Evolutionary conservation across 2,888 invertebrate species (phyloP), one percentile per base, ranked within the genome.

Genomic region (Apamea monoglypha): DNA sequence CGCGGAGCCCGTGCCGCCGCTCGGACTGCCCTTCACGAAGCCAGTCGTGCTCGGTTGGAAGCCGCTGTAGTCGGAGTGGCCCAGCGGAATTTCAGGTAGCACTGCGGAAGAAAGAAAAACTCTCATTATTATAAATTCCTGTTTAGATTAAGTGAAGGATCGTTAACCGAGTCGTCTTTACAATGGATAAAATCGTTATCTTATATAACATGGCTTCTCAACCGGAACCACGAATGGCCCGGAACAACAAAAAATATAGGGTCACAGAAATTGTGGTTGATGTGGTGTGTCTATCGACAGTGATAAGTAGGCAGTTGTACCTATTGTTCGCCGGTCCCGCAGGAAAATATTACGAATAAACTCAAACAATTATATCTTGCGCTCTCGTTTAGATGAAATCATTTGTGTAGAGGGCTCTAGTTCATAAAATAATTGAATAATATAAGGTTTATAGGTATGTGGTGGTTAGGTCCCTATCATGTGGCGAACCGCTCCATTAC

Each of bases 1-100:
- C 40, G 95, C 94, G 29, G 94, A 88, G 81, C 93, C 92, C 16
- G 96, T 91, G 63, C 93, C 93, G 63, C 93, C 93, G 84, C 93
- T 94, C 1, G 96, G 95, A 78, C 95, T 96, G 88, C 96, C 94
- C 84, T 96, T 97, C 74, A 93, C 91, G 92, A 93, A 97, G 84
- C 94, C 90, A 4, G 97, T 91, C 10, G 94, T 91, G 80, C 92
- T 92, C 3, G 96, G 82, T 83, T 96, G 96, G 91, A 95, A 96
- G 76, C 96, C 93, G 86, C 95, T 91, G 93, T 97, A 93, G 92
- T 96, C 93, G 81, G 95, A 85, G 92, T 95, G 95, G 80, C 97
- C 91, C 90, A 97, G 86, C 81, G 97, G 94, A 91, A 97, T 97
- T 87, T 97, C 97, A n/a, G 97, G 97, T 82, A 97, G 91, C 67